Evolutionary conservation across 2,797 vertebrate species (phyloP).

Genomic region (Momotus momota): DNA sequence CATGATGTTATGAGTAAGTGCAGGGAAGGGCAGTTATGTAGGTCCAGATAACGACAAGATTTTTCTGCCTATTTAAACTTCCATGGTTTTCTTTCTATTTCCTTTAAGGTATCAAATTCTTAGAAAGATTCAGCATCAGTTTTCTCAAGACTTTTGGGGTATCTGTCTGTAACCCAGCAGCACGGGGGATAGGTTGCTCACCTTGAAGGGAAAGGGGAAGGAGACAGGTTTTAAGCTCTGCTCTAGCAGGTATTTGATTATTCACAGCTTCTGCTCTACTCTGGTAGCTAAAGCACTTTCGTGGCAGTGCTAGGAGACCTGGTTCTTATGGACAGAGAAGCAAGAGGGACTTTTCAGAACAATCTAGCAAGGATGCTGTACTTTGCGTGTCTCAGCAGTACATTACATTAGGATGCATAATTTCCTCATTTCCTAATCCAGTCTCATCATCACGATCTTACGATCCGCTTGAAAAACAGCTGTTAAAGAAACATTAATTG

Average conservation of each 20-base stretch:
- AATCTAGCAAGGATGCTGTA: neutral
- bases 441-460: neutral
- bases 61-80: rapidly evolving
- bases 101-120: neutral
- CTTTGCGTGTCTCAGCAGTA: neutral
- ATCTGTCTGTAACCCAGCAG: neutral
- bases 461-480: neutral
- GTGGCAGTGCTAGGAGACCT: neutral
- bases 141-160: neutral
- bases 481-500: neutral
- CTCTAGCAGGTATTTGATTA: neutral
- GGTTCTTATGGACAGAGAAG: neutral
- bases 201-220: neutral
- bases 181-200: neutral
- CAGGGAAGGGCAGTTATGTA: neutral
- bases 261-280: neutral
- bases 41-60: neutral
- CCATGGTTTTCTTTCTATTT: neutral
- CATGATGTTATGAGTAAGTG: neutral
- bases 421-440: neutral
- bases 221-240: neutral
- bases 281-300: neutral
- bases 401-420: neutral
- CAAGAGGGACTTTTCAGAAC: neutral
- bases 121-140: neutral